Conservation (phyloP, 2,113 vertebrate genomes). For the Plecotus auritus region DNA sequence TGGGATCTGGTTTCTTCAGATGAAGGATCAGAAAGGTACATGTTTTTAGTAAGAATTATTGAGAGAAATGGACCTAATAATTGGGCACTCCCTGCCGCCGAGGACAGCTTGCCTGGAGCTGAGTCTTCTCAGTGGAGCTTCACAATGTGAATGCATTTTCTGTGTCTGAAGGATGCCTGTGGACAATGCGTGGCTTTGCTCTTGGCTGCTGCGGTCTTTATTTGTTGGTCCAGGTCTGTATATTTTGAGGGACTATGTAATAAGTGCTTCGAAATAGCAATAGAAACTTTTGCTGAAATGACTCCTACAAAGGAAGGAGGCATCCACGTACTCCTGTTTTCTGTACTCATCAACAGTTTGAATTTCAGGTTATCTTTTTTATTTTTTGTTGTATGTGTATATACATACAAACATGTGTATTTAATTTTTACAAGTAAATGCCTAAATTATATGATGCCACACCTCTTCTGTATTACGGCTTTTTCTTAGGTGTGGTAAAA, state of each 20-base stretch:
- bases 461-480: neutral
- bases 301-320: neutral
- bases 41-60: neutral
- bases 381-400: neutral
- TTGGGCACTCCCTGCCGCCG: neutral
- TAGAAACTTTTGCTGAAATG: neutral
- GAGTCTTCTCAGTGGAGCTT: neutral
- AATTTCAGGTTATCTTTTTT: neutral
- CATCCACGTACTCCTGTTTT: neutral
- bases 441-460: neutral
- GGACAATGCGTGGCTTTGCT: neutral
- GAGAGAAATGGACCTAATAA: neutral
- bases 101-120: neutral
- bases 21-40: neutral
- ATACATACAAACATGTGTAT: neutral
- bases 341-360: neutral
- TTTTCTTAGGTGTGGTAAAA: neutral
- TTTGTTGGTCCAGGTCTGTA: neutral
- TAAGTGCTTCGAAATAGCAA: neutral
- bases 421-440: neutral
- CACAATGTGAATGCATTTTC: neutral
- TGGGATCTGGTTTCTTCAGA: slow-evolving; percentile 35
- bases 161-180: neutral
- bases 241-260: neutral
- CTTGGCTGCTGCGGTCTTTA: neutral